Evolutionary conservation across 2,888 invertebrate genomes (phyloP), one percentile per base, ranked within the genome.

Genomic region (Caenorhabditis sp.): DNA sequence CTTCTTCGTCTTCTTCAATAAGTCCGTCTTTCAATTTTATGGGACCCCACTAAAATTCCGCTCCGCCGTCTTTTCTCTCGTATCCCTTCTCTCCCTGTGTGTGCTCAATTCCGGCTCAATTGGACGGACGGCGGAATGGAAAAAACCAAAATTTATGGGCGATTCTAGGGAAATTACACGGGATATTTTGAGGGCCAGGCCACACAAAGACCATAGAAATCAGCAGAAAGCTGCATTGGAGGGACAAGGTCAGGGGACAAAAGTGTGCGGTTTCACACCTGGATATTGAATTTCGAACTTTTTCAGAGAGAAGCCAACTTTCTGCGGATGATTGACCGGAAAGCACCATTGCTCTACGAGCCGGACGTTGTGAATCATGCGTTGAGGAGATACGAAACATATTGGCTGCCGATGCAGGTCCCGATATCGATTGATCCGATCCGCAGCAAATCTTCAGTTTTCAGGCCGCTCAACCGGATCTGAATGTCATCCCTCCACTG

Each of bases 401-500:
- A 89, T 68, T 93, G 93, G 93, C 89, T 93, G 44, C 93, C 93
- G n/a, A 87, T 93, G 79, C 92, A 92, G 68, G 92, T 92, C 22
- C 15, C 61, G 22, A 22, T 62, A n/a, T n/a, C n/a, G n/a, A n/a
- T n/a, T n/a, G n/a, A n/a, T n/a, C n/a, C n/a, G n/a, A n/a, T n/a
- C n/a, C n/a, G n/a, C n/a, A 9, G 40, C 13, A 3, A 40, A 40
- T 40, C 11, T 13, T 15, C 13, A 40, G 15, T 6, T 80, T 87
- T 13, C 81, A 89, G 88, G 87, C 88, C 0, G 67, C 79, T n/a
- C 82, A 87, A 53, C 86, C 84, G 2, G 88, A 88, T 15, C 83
- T 89, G 24, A 89, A 90, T 24, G 84, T 92, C 44, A 92, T 92
- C n/a, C 93, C 93, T 1, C 93, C 93, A 13, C 78, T 93, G 35